Conservation (phyloP, 2,797 vertebrate genomes). For the Tinamus major region DNA sequence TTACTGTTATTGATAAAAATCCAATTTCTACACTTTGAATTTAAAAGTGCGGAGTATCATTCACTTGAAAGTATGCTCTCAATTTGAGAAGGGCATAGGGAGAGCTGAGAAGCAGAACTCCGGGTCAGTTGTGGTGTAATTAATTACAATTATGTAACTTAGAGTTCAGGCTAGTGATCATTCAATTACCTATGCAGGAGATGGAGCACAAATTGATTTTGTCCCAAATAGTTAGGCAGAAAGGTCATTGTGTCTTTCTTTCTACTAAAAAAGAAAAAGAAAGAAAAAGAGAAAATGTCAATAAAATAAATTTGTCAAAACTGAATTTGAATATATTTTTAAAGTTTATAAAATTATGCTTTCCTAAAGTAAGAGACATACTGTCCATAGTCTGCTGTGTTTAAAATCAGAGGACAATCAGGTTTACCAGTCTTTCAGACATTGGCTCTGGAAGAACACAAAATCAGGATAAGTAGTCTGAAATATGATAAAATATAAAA, state of each 20-base stretch:
- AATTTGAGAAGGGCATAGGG: constrained; percentile 53
- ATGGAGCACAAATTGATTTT: constrained; percentile 64
- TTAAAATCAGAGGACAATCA: not conserved
- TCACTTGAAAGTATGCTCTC: not conserved
- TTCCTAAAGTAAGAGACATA: not conserved
- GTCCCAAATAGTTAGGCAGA: constrained; percentile 54
- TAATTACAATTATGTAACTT: constrained; percentile 71
- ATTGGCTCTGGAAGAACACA: not conserved
- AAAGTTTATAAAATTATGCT: not conserved
- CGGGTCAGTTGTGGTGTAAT: constrained; percentile 65
- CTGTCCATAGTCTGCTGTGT: not conserved
- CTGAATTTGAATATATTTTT: constrained; percentile 2
- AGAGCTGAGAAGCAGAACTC: constrained; percentile 53
- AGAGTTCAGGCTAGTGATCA: constrained; percentile 58
- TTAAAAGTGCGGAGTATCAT: not conserved
- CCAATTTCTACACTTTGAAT: not conserved
- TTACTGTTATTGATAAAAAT: not conserved
- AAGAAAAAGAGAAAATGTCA: constrained; percentile 3
- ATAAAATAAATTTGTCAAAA: not conserved
- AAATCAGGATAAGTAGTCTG: not conserved
- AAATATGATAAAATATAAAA: not conserved
- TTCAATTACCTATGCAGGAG: constrained; percentile 60
- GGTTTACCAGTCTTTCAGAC: not conserved
- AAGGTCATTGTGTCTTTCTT: constrained; percentile 40
- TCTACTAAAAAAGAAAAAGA: constrained; percentile 1